Conservation (phyloP, 2,888 invertebrate species). For the Chloroclysta siterata region DNA sequence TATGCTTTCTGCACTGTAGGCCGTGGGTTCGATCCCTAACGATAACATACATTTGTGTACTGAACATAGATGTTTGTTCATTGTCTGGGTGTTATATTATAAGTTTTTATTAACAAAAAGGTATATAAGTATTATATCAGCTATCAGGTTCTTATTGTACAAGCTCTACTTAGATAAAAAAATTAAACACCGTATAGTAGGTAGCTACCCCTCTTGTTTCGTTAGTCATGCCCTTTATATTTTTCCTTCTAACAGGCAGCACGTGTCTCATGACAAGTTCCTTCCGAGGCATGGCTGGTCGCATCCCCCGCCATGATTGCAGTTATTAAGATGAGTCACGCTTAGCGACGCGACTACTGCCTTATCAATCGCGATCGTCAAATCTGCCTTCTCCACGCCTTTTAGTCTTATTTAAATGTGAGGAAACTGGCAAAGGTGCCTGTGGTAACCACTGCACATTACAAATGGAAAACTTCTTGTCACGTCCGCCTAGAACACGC, state of each 20-base stretch:
- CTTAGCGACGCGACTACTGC: constrained; percentile 74
- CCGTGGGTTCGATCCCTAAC: too few species aligned
- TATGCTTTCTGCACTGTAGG: too few species aligned
- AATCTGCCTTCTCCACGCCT: constrained; percentile 48
- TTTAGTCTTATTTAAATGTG: constrained; percentile 28
- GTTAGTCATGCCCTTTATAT: constrained; percentile 35
- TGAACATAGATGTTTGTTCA: too few species aligned
- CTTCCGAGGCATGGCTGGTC: constrained; percentile 55
- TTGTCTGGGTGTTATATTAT: too few species aligned
- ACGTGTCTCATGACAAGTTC: constrained; percentile 64
- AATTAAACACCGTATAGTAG: background rate
- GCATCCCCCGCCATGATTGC: constrained; percentile 72
- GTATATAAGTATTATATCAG: too few species aligned
- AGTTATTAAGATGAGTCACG: constrained; percentile 82
- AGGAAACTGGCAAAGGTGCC: background rate
- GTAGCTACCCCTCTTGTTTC: background rate
- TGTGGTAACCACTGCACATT: background rate
- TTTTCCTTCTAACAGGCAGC: constrained; percentile 38
- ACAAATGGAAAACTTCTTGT: background rate
- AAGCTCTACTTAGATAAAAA: background rate
- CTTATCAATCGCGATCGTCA: constrained; percentile 71
- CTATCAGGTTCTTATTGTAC: too few species aligned
- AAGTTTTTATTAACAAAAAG: too few species aligned
- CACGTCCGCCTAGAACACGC: background rate
- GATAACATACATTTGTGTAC: too few species aligned